Conservation (phyloP, 2,797 vertebrate species). For the Tinamus major region DNA sequence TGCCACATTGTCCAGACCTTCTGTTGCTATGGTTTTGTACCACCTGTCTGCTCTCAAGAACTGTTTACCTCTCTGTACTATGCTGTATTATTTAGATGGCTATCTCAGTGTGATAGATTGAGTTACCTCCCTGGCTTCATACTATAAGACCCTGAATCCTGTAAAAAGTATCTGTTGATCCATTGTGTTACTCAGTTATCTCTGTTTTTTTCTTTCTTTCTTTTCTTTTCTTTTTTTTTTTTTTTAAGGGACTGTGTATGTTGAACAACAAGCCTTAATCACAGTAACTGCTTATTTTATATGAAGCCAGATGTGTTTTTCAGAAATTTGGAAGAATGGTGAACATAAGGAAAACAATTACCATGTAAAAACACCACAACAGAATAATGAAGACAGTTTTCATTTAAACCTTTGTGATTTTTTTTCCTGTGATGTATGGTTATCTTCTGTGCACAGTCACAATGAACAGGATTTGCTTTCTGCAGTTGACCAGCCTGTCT, state of each 20-base stretch:
- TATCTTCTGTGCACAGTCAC: not conserved
- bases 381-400: not conserved
- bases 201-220: not conserved
- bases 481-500: not conserved
- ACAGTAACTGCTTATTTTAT: conserved; percentile 5
- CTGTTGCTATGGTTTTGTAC: conserved; percentile 72
- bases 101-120: conserved; percentile 59
- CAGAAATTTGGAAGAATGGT: not conserved
- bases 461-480: not conserved
- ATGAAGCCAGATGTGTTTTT: conserved; percentile 15
- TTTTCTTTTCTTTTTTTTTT: not conserved
- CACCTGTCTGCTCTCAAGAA: conserved; percentile 66
- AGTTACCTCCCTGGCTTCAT: conserved; percentile 53
- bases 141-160: conserved; percentile 14
- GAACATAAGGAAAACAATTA: not conserved
- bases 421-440: not conserved
- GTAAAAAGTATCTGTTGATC: conserved; percentile 16
- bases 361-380: not conserved
- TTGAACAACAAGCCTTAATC: not conserved
- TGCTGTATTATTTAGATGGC: conserved; percentile 36
- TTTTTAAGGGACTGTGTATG: not conserved
- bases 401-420: not conserved
- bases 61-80: conserved; percentile 60
- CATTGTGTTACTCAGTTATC: not conserved
- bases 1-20: conserved; percentile 49